Base-by-base conservation (phyloP, 1,140 invertebrate genomes). In the Cydia strobilella region DNA sequence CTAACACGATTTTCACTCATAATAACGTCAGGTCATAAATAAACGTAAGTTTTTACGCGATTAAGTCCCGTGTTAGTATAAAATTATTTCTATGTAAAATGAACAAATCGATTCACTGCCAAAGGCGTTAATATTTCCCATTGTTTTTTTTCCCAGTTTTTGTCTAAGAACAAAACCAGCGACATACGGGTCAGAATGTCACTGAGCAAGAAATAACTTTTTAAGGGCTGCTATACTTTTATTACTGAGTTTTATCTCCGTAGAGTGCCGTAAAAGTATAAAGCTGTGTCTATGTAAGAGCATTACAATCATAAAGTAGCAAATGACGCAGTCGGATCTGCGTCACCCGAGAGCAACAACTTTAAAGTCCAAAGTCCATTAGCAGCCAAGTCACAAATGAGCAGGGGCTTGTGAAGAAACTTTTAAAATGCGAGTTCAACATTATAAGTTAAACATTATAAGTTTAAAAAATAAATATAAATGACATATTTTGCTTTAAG, bases 241-340 rank as follows among this genome's bases (percentile, higher is more conserved):
- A 66, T n/a, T 27, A 10, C 63, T 0, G 23, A 27, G 27, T 66
- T 66, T 35, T 66, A 66, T 35, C 25, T 18, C 23, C 63, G 27
- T 18, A 66, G 25, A 66, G 63, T 66, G 27, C 25, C 63, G 54
- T 59, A 59, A 59, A 59, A 66, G 25, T 35, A 23, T 66, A 66
- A 66, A 66, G 18, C 25, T 35, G 63, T 66, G 63, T 66, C 13
- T 66, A 27, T 35, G 27, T 35, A 66, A 35, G 27, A 31, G 27
- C 63, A 12, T 59, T 31, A 35, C 25, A 66, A 66, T 66, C 63
- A 35, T 66, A 66, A 66, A 66, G 51, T 54, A 9, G 54, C 54
- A 59, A 59, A 59, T 59, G 54, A 59, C 54, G 54, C 54, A 59
- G 54, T 59, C 54, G n/a, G 54, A 59, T 59, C 54, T 59, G 20